Evolutionary conservation across 1,140 invertebrate genomes (phyloP).

Genomic region (Anadara kagoshimensis): DNA sequence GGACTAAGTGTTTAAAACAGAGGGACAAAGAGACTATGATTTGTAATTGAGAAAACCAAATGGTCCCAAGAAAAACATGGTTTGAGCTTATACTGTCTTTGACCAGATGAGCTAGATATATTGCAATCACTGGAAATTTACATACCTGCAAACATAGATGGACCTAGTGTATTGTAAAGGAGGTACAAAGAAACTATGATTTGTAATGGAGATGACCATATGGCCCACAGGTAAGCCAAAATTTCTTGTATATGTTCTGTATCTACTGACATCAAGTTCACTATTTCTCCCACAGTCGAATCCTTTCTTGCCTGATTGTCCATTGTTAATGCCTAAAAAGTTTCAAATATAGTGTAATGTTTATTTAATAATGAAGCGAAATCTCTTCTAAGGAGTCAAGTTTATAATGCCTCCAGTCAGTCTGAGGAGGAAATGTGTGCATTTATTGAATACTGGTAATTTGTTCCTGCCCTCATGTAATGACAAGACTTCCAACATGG

Average conservation of each 20-base stretch:
- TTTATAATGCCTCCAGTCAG: no score
- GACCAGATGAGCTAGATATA: no score
- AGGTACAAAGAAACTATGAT: conserved; percentile 90
- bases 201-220: conserved; percentile 96
- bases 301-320: conserved; percentile 62
- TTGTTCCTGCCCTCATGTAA: no score
- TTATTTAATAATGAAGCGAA: background rate
- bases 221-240: conserved; percentile 88
- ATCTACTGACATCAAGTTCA: conserved; percentile 78
- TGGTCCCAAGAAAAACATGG: no score
- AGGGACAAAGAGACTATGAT: conserved; percentile 90
- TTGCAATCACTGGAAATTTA: no score
- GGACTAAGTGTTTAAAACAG: conserved; percentile 84
- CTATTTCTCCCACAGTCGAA: conserved; percentile 77
- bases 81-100: no score
- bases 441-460: no score
- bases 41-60: conserved; percentile 96
- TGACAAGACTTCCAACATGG: no score
- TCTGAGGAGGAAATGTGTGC: no score
- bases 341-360: background rate
- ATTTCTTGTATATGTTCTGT: conserved; percentile 71
- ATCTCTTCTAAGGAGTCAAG: no score
- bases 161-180: conserved; percentile 84
- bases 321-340: conserved; percentile 55
- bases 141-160: conserved; percentile 66